These are phyloP conservation scores for Agonopterix subpropinquella DNA, from an alignment of 2,888 invertebrate genomes.

Conservation along the genomic window DNA sequence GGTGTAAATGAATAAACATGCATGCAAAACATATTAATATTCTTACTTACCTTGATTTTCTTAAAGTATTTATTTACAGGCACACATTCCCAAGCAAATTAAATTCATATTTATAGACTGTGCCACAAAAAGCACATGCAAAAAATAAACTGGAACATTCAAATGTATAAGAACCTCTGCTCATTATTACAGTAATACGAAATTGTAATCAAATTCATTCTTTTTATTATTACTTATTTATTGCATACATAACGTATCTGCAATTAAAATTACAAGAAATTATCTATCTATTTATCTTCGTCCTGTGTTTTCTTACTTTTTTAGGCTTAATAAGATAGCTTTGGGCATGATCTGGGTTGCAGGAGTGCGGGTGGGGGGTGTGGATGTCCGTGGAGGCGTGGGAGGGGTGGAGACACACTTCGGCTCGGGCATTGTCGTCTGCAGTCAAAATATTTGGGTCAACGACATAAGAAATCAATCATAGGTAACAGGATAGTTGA, in stretches of 20 bases:
- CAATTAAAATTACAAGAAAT: constrained; percentile 15
- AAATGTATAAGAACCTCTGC: constrained; percentile 53
- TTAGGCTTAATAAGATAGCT: constrained; percentile 43
- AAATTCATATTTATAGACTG: constrained; percentile 1
- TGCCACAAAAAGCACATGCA: constrained; percentile 10
- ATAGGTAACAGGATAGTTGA: too few species aligned
- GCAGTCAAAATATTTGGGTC: constrained; percentile 17
- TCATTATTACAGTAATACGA: constrained; percentile 30
- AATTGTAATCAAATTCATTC: constrained; percentile 18
- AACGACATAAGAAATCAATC: neutral
- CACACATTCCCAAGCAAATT: constrained; percentile 38
- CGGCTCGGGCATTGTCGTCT: constrained; percentile 32
- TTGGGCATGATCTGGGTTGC: constrained; percentile 16
- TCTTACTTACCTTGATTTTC: too few species aligned
- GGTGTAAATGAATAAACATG: too few species aligned
- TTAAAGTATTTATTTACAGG: too few species aligned
- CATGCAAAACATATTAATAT: too few species aligned
- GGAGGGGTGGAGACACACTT: constrained; percentile 49
- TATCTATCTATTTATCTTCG: constrained; percentile 18
- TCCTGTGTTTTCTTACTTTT: constrained; percentile 27
- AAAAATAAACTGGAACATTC: constrained; percentile 7
- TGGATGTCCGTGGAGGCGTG: constrained; percentile 55
- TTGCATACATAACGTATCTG: constrained; percentile 30
- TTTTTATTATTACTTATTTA: constrained; percentile 27
- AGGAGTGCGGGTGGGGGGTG: constrained; percentile 19